Evolutionary conservation across 2,888 invertebrate species (phyloP).

Genomic region (Himalopsyche anomala): DNA sequence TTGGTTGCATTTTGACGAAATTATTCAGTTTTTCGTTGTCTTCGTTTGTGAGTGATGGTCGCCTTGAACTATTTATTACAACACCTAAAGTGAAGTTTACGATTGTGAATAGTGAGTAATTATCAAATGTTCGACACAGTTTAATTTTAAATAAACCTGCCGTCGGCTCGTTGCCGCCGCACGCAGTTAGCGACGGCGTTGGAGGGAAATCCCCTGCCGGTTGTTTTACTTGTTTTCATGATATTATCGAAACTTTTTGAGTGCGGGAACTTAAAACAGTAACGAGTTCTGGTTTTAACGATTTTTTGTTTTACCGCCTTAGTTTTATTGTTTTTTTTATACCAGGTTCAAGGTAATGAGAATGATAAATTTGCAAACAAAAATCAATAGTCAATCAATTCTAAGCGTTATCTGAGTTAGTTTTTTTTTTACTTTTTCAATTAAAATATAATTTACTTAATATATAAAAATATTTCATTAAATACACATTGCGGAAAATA

Average conservation of each 20-base stretch:
- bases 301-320: no score
- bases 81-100: background rate
- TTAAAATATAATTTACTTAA: background rate
- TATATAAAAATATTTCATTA: no score
- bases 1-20: conserved; percentile 67
- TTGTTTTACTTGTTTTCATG: conserved; percentile 12
- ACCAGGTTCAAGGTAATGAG: no score
- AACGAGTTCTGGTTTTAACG: no score
- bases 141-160: conserved; percentile 67
- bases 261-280: background rate
- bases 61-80: conserved; percentile 1
- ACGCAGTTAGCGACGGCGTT: conserved; percentile 67
- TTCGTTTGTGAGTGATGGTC: conserved; percentile 23
- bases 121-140: background rate
- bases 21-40: background rate
- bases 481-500: no score
- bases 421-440: no score
- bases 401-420: no score
- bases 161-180: conserved; percentile 67
- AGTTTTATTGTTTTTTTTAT: no score
- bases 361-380: no score
- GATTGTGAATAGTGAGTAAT: background rate
- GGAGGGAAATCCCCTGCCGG: background rate
- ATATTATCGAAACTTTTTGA: conserved; percentile 38
- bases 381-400: no score